phyloP scores from a whole-genome alignment of 2,113 vertebrate genomes.

The Eolophus roseicapilla region DNA sequence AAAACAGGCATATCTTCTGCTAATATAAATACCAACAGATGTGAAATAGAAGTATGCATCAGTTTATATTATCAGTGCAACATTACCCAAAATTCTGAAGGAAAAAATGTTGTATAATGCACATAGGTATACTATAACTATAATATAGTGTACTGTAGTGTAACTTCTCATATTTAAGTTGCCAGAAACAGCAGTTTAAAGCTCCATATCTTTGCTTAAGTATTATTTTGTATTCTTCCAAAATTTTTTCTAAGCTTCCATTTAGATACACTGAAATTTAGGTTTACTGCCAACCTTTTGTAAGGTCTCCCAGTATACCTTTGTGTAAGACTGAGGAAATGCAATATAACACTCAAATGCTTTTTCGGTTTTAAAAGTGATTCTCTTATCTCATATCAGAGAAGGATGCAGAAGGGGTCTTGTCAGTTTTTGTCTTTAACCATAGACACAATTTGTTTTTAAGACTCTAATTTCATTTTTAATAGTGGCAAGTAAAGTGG shows the following conservation, averaged over 20 bases:
- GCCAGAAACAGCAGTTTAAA: not conserved
- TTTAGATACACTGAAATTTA: not conserved
- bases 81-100: not conserved
- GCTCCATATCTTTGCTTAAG: not conserved
- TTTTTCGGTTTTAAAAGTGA: not conserved
- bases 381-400: not conserved
- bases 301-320: not conserved
- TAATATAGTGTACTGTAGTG: not conserved
- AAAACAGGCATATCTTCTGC: not conserved
- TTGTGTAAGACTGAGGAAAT: not conserved
- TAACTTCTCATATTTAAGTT: not conserved
- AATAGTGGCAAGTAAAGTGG: not conserved
- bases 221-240: not conserved
- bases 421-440: not conserved
- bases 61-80: not conserved
- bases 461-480: not conserved
- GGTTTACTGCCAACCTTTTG: not conserved
- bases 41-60: not conserved
- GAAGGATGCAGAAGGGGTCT: not conserved
- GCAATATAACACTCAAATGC: not conserved
- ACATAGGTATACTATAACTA: not conserved
- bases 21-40: not conserved
- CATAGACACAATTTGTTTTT: not conserved
- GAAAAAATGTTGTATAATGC: not conserved
- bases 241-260: not conserved